Evolutionary conservation across 1,140 invertebrate species (phyloP).

Genomic region (Zaprionus capensis): DNA sequence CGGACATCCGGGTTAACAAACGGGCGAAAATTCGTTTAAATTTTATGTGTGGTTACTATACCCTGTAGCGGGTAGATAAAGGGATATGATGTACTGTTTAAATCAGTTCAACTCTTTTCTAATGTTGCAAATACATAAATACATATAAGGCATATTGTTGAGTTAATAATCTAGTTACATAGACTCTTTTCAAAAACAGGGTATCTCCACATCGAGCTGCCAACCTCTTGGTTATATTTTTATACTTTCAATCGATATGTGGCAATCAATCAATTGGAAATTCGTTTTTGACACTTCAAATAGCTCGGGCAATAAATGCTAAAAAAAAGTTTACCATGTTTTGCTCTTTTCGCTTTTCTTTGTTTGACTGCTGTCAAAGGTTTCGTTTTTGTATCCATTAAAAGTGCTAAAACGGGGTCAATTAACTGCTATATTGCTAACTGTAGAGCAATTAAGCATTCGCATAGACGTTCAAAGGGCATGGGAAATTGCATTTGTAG

Average conservation of each 20-base stretch:
- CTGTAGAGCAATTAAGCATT: background rate
- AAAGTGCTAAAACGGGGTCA: conserved; percentile 9
- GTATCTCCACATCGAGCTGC: background rate
- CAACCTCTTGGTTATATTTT: background rate
- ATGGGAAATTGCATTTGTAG: background rate
- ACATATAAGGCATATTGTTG: background rate
- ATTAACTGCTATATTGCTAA: background rate
- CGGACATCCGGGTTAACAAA: conserved; percentile 1
- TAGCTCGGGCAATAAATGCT: conserved; percentile 8
- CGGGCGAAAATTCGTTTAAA: conserved; percentile 3
- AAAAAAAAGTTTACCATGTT: conserved; percentile 4
- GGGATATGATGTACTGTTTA: background rate
- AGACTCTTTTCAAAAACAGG: background rate
- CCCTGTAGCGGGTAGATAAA: background rate
- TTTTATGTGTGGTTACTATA: conserved; percentile 6
- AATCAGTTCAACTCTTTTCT: background rate
- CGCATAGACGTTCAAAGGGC: background rate
- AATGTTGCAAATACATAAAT: background rate
- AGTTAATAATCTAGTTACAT: too few relatives aligned
- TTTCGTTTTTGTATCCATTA: conserved; percentile 3
- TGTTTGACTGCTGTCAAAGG: background rate
- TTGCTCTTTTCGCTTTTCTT: conserved; percentile 4
- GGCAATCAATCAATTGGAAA: conserved; percentile 30
- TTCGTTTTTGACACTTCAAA: conserved; percentile 23
- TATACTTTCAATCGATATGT: conserved; percentile 23